Evolutionary conservation across 2,113 vertebrate genomes (phyloP).

Genomic region (Daphoenositta chrysoptera): DNA sequence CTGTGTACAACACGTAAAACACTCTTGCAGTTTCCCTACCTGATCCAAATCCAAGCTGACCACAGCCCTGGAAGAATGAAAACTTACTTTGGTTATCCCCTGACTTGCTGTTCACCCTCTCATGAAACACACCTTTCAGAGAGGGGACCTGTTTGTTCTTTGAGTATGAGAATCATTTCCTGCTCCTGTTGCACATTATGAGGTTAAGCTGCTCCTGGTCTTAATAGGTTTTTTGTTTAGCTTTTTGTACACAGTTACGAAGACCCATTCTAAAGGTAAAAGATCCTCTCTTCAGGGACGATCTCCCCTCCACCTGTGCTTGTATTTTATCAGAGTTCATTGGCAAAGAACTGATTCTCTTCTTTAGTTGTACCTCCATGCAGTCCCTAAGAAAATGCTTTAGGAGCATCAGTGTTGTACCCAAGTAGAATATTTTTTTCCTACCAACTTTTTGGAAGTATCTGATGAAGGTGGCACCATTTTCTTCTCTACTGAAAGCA

Average conservation of each 20-base stretch:
- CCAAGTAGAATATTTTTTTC: background rate
- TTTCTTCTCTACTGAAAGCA: background rate
- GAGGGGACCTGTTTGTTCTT: background rate
- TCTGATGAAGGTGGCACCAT: background rate
- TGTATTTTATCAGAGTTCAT: background rate
- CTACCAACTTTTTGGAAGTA: background rate
- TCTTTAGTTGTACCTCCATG: background rate
- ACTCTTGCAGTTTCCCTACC: background rate
- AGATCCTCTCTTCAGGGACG: background rate
- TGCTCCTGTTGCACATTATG: background rate
- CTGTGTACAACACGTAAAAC: background rate
- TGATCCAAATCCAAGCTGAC: background rate
- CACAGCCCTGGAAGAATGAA: background rate
- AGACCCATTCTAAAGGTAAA: background rate
- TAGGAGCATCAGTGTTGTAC: background rate
- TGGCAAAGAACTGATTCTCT: background rate
- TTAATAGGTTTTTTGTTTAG: background rate
- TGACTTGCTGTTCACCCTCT: background rate
- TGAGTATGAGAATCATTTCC: accelerated
- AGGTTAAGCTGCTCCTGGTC: background rate
- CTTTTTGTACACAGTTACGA: background rate
- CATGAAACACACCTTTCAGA: background rate
- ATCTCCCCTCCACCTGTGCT: background rate
- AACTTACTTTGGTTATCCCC: background rate
- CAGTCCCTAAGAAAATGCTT: background rate